phyloP scores from a whole-genome alignment of 2,113 vertebrate genomes.

The Centrocercus urophasianus region DNA sequence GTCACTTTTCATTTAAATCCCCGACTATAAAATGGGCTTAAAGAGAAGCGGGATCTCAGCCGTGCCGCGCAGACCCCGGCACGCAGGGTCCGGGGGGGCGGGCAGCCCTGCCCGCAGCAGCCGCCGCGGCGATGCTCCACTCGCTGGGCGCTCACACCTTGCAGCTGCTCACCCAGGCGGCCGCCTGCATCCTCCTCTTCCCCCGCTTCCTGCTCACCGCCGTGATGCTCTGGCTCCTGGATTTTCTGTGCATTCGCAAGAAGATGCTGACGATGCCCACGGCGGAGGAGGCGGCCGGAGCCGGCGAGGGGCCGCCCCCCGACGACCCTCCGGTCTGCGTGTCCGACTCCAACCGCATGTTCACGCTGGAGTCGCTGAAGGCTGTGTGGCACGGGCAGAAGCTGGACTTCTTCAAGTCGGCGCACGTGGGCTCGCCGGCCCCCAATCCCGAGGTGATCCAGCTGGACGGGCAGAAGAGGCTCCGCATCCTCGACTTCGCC shows the following conservation, averaged over 20 bases:
- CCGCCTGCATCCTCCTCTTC: constrained; percentile 92
- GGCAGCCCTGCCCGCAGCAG: constrained; percentile 46
- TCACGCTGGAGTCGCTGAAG: constrained; percentile 92
- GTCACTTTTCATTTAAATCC: constrained; percentile 91
- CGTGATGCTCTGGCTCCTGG: constrained; percentile 94
- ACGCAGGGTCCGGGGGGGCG: constrained; percentile 55
- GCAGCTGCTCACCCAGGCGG: constrained; percentile 88
- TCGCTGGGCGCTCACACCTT: constrained; percentile 87
- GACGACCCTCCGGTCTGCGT: constrained; percentile 96
- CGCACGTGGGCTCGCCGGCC: constrained; percentile 88
- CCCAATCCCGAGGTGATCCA: constrained; percentile 95
- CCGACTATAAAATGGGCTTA: constrained; percentile 92
- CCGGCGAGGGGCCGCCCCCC: constrained; percentile 67
- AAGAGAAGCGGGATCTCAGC: constrained; percentile 82
- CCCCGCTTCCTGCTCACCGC: constrained; percentile 95
- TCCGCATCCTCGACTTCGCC: constrained; percentile 90
- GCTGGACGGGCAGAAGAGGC: constrained; percentile 83
- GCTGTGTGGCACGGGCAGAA: constrained; percentile 98
- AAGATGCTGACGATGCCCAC: constrained; percentile 87
- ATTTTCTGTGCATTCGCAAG: constrained; percentile 93
- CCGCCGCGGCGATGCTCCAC: constrained; percentile 84
- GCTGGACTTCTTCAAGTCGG: constrained; percentile 95
- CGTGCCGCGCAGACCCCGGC: constrained; percentile 75
- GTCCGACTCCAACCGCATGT: constrained; percentile 96
- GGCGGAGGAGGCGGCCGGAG: constrained; percentile 66